Conservation (phyloP, 2,888 invertebrate species). For the Lysandra bellargus region DNA sequence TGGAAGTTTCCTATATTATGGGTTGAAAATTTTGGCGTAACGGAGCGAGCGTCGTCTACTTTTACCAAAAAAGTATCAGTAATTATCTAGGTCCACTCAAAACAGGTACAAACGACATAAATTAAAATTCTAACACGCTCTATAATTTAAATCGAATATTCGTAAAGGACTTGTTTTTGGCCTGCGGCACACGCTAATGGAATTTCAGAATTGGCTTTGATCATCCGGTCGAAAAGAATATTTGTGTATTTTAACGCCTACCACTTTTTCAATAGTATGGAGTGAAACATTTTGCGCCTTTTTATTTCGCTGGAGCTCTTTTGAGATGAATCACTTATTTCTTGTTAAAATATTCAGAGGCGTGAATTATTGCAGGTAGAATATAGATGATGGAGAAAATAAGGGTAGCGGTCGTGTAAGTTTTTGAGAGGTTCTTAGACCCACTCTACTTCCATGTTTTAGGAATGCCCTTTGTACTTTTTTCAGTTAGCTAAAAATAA, state of each 20-base stretch:
- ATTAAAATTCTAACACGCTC: conserved; percentile 26
- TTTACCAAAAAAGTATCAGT: not conserved
- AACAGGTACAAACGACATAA: not conserved
- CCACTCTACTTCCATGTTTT: not conserved
- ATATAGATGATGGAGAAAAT: not conserved
- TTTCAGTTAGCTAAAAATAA: too few relatives aligned
- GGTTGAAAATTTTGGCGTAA: too few relatives aligned
- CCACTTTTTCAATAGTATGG: conserved; percentile 17
- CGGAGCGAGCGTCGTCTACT: too few relatives aligned
- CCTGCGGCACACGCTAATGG: conserved; percentile 39
- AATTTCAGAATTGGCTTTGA: conserved; percentile 45
- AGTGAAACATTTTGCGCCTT: conserved; percentile 19
- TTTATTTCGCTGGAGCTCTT: not conserved
- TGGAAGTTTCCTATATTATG: too few relatives aligned
- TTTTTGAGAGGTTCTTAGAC: not conserved
- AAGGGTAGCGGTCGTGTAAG: not conserved
- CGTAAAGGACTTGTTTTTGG: conserved; percentile 25
- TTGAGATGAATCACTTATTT: not conserved
- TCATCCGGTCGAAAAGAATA: conserved; percentile 42
- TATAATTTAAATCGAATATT: conserved; percentile 27
- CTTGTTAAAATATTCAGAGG: conserved; percentile 4
- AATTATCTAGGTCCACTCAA: not conserved
- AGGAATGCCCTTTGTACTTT: not conserved
- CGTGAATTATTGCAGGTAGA: not conserved
- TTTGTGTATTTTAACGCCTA: conserved; percentile 36